Base-by-base conservation (phyloP, 2,888 invertebrate species). In the Phalera bucephala region DNA sequence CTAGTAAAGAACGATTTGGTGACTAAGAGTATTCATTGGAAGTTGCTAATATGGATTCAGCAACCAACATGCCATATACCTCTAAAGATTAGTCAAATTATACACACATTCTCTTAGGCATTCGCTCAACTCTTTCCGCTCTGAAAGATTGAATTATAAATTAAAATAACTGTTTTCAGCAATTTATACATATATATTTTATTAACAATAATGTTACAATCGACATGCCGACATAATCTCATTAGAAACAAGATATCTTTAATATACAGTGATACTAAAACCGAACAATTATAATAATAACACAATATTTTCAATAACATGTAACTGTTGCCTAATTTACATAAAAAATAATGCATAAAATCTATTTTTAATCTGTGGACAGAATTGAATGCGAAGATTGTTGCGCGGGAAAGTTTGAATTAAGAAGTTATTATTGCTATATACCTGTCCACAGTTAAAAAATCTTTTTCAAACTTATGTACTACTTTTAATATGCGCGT, bases 151-250 rank as follows among this genome's bases (percentile, higher is more conserved):
- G 6, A 2, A 2, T 11, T 36, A 31, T 10, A 30, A 20, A 61
- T 70, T 65, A 65, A 68, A 72, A 73, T 15, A 66, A 65, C 55
- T 33, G 48, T 45, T 36, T 44, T 69, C 70, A 72, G 77, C 82
- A 81, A 84, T 87, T 87, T 87, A 87, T 87, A 87, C 82, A 86
- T 87, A 87, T 86, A 87, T 82, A 88, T 84, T 87, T 86, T 85
- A 85, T 83, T 87, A 88, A 88, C 88, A 87, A 83, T 88, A 58
- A 86, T 84, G 80, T 86, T 89, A 87, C 87, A 84, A 81, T 82
- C 79, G 79, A 83, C 81, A 83, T 83, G 80, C 83, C 75, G 70
- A 73, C 78, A 79, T 86, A 81, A 80, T 80, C 78, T 81, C 81
- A 72, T 72, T 78, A 75, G 65, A 78, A 80, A 79, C 79, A 80